phyloP scores from a whole-genome alignment of 2,797 vertebrate species.

The Siniperca obscura region DNA sequence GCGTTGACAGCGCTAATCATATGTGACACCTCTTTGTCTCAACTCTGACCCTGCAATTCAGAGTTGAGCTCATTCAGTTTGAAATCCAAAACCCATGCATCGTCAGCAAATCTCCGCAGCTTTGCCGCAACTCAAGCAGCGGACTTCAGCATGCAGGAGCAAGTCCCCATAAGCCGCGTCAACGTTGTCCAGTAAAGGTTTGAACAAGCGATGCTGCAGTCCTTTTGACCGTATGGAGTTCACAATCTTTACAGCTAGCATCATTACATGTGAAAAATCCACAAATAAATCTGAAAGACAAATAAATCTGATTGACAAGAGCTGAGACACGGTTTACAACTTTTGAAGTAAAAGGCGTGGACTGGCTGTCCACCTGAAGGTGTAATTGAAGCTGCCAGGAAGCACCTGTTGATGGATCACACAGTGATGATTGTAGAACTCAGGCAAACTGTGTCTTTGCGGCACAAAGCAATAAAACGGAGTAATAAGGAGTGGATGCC shows the following conservation, averaged over 20 bases:
- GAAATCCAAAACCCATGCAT: background rate
- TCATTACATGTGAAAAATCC: conserved; percentile 34
- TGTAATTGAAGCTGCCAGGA: no score
- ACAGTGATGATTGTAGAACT: no score
- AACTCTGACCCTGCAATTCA: background rate
- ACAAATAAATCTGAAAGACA: background rate
- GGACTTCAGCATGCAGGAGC: conserved; percentile 20
- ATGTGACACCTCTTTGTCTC: background rate
- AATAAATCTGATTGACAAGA: no score
- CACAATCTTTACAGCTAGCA: conserved; percentile 8
- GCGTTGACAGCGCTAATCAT: background rate
- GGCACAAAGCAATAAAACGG: conserved; percentile 10
- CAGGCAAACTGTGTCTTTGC: background rate
- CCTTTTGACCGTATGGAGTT: conserved; percentile 23
- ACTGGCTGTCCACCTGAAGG: no score
- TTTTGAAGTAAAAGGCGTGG: no score
- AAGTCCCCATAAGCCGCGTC: conserved; percentile 14
- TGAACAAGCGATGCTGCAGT: conserved; percentile 6
- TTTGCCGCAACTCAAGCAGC: conserved; percentile 32
- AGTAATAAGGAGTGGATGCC: background rate
- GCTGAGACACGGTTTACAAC: no score
- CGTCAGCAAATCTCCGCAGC: conserved; percentile 13
- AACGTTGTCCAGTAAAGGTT: conserved; percentile 23
- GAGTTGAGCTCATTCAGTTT: background rate
- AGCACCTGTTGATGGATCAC: background rate